Percentiles rank a stretch among this genome's conserved stretches.
Conservation (phyloP, 2,888 invertebrate genomes). For the Drosophila algonquin region DNA sequence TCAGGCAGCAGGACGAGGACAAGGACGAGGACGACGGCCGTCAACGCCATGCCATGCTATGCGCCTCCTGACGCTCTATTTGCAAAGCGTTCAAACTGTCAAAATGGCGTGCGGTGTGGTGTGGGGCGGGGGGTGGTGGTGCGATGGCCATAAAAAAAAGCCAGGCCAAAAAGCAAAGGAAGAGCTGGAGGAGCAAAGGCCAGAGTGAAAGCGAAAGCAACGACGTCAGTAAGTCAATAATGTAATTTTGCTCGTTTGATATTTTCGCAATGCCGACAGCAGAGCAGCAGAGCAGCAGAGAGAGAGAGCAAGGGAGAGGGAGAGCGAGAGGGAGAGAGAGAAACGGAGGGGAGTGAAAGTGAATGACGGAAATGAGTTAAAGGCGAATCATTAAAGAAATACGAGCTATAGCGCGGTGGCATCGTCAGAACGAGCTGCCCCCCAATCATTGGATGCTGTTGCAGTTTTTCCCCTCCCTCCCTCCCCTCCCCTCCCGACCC, state of each 20-base stretch:
- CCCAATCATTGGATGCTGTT: background rate
- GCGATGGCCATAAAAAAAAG: conserved; percentile 38
- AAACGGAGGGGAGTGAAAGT: background rate
- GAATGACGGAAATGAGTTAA: background rate
- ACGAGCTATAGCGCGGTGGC: background rate
- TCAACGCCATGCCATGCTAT: conserved; percentile 47
- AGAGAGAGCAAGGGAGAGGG: background rate
- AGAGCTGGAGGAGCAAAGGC: conserved; percentile 18
- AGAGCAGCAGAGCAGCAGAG: too few relatives aligned
- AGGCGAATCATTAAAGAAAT: background rate
- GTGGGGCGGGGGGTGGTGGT: conserved; percentile 49
- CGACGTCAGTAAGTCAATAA: conserved; percentile 69
- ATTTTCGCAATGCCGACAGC: conserved; percentile 41
- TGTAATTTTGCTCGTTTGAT: conserved; percentile 68
- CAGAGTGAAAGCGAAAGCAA: conserved; percentile 28
- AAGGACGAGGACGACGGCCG: conserved; percentile 37
- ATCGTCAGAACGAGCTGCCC: background rate
- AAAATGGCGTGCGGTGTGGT: conserved; percentile 64
- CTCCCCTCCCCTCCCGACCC: too few relatives aligned
- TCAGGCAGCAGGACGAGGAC: conserved; percentile 16
- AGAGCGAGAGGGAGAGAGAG: background rate
- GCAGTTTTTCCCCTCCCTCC: background rate
- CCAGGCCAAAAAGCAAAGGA: conserved; percentile 19
- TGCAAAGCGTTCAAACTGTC: conserved; percentile 70
- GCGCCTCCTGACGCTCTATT: conserved; percentile 57